phyloP scores from a whole-genome alignment of 2,797 vertebrate genomes.

The Florisuga fusca region DNA sequence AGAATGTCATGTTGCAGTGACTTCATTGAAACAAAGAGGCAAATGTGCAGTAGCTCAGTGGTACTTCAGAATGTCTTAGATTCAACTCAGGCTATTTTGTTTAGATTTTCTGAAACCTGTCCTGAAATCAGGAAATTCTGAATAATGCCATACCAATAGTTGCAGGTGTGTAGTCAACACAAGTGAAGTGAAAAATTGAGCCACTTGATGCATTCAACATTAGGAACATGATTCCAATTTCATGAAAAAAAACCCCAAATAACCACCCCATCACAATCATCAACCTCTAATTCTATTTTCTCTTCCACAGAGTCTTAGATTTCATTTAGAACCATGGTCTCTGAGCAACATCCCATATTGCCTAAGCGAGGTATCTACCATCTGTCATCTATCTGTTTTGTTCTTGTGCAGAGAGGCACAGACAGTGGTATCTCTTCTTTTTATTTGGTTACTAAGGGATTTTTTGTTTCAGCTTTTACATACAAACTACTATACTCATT shows the following conservation, averaged over 20 bases:
- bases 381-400: constrained; percentile 10
- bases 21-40: neutral
- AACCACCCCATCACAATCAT: neutral
- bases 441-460: neutral
- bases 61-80: neutral
- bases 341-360: neutral
- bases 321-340: neutral
- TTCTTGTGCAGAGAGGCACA: neutral
- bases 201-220: neutral
- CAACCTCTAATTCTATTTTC: constrained; percentile 2
- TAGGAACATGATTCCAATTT: neutral
- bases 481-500: neutral
- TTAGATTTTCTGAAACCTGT: neutral
- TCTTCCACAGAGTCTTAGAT: neutral
- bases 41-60: neutral
- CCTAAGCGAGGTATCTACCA: neutral
- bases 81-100: neutral
- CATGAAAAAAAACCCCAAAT: neutral
- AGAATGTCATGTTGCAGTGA: neutral
- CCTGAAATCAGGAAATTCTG: neutral
- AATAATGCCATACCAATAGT: neutral
- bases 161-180: neutral
- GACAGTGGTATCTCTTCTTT: neutral
- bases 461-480: constrained; percentile 6
- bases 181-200: neutral